These are phyloP conservation scores for Agriopis marginaria DNA, from an alignment of 2,888 invertebrate genomes.

Conservation along the genomic window DNA sequence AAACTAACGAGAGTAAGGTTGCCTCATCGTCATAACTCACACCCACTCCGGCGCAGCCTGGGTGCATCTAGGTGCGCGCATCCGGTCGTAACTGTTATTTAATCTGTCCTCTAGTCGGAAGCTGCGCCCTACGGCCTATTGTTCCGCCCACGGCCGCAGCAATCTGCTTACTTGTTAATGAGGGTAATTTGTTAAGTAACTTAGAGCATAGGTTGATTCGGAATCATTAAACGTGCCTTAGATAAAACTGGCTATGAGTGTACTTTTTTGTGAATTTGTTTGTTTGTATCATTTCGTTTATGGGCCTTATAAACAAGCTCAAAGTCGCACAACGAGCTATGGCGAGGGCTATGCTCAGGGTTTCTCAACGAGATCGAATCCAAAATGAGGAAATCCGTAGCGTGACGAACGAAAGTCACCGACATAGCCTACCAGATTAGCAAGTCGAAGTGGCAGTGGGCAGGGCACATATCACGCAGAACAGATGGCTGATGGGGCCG, in stretches of 20 bases:
- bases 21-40: slow-evolving; percentile 4
- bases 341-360: no score
- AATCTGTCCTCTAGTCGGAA: slow-evolving; percentile 25
- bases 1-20: neutral
- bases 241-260: neutral
- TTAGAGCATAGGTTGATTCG: neutral
- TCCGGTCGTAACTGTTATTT: slow-evolving; percentile 22
- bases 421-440: no score
- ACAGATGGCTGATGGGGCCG: no score
- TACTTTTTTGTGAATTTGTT: neutral
- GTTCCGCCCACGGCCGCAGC: slow-evolving; percentile 38
- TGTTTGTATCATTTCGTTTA: no score
- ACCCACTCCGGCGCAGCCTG: slow-evolving; percentile 8
- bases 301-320: no score
- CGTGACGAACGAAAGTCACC: no score
- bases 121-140: slow-evolving; percentile 42
- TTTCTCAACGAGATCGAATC: no score
- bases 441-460: no score
- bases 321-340: no score
- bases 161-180: slow-evolving; percentile 20
- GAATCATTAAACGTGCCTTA: no score
- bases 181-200: slow-evolving; percentile 33
- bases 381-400: no score
- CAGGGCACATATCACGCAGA: no score
- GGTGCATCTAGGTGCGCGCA: slow-evolving; percentile 30